phyloP scores from a whole-genome alignment of 2,888 invertebrate genomes.

The Pheosia tremula region DNA sequence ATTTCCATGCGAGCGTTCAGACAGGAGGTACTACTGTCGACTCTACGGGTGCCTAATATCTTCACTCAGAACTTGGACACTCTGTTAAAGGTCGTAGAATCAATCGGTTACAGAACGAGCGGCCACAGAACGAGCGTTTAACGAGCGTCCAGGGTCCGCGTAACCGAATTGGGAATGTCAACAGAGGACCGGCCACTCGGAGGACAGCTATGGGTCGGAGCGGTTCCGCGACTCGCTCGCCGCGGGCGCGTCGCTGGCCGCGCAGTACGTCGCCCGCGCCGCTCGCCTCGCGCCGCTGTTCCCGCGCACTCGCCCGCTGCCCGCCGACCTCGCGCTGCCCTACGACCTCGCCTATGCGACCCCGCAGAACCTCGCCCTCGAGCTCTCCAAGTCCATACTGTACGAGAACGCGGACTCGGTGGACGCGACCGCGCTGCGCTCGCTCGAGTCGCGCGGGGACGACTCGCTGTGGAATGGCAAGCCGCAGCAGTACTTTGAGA shows the following conservation, averaged over 20 bases:
- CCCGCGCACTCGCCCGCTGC: slow-evolving; percentile 65
- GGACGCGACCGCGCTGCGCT: slow-evolving; percentile 44
- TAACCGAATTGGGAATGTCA: slow-evolving; percentile 35
- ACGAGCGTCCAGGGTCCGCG: slow-evolving; percentile 22
- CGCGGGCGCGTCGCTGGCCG: slow-evolving; percentile 41
- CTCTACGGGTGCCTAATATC: slow-evolving; percentile 28
- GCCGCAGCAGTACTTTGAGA: slow-evolving; percentile 86
- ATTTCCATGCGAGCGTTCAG: slow-evolving; percentile 11
- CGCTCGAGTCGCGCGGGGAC: slow-evolving; percentile 34
- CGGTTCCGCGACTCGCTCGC: slow-evolving; percentile 14
- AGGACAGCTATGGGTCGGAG: slow-evolving; percentile 1
- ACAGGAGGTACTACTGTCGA: slow-evolving; percentile 26
- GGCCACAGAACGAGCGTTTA: slow-evolving; percentile 16
- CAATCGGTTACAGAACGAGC: slow-evolving; percentile 15
- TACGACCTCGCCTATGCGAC: neutral
- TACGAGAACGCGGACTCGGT: slow-evolving; percentile 28
- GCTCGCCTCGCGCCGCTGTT: slow-evolving; percentile 65
- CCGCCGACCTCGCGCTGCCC: slow-evolving; percentile 38
- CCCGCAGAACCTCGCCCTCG: slow-evolving; percentile 53
- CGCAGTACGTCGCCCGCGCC: slow-evolving; percentile 72
- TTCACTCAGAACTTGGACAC: slow-evolving; percentile 25
- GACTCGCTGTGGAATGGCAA: slow-evolving; percentile 84
- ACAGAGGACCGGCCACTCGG: slow-evolving; percentile 29
- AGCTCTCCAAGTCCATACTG: slow-evolving; percentile 53
- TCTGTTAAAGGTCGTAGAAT: slow-evolving; percentile 29